Base-by-base conservation (phyloP, 2,797 vertebrate genomes). In the Hozukius guyotensis region DNA sequence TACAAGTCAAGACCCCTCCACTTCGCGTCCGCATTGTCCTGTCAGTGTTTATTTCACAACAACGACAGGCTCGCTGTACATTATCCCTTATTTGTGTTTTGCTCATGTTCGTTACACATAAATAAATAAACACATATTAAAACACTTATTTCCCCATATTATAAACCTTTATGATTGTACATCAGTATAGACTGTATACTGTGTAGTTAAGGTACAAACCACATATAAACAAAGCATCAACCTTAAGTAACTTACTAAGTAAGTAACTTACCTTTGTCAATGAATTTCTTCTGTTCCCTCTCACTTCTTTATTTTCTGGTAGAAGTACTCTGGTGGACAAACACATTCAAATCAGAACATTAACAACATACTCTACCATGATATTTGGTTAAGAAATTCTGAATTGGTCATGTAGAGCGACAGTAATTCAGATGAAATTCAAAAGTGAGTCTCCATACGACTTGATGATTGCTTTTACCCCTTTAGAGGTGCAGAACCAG, bases 221-320 rank as follows among this genome's bases (percentile, higher is more conserved):
- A 42, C 22, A 25, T 46, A 31, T 11, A 53, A 67, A 67, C 49
- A 27, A 11, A 27, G 25, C 20, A 62, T 5, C 60, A 36, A 22
- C 63, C 25, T 38, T 38, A 38, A 38, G 36, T 38, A 13, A 34
- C 32, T 34, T 34, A 34, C 32, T 36, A 36, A 36, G 34, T 36
- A 38, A 38, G 36, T 38, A 38, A 42, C 9, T 12, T 18, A 96
- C 96, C 95, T 95, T 96, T 82, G 94, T 78, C 5, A 81, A 67
- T 11, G 86, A 84, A 76, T 90, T 96, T 78, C 91, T 93, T 86
- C 88, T 88, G 88, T 77, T 93, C 22, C 80, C 93, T 60, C 75
- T 86, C 29, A 78, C 93, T 55, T 95, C 95, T 78, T 82, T 85
- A 72, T 90, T 92, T 80, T 94, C 96, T 90, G 89, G 90, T 61